These are phyloP conservation scores for Ephestia elutella DNA, from an alignment of 1,140 invertebrate species.

Conservation along the genomic window DNA sequence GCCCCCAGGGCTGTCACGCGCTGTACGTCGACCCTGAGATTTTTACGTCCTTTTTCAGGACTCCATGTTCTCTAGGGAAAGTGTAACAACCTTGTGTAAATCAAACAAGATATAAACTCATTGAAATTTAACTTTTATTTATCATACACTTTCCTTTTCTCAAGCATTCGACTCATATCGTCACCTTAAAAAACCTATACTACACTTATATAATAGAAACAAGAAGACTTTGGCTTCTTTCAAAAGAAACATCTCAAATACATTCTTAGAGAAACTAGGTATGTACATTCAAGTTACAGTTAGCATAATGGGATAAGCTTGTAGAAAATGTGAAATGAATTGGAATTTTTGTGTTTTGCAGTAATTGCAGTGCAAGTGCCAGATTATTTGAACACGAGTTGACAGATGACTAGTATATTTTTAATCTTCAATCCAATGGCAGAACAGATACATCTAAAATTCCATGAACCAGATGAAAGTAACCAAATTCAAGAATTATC, in stretches of 20 bases:
- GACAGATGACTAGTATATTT: no score
- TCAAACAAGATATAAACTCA: constrained; percentile 29
- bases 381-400: no score
- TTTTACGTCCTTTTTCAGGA: no score
- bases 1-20: no score
- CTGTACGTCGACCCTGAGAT: no score
- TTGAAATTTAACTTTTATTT: constrained; percentile 48
- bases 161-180: constrained; percentile 40
- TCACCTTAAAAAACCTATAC: constrained; percentile 48
- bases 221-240: constrained; percentile 68
- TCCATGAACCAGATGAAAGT: no score
- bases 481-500: no score
- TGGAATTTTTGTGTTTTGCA: no score
- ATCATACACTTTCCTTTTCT: constrained; percentile 35
- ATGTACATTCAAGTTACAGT: background rate
- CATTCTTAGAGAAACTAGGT: constrained; percentile 3
- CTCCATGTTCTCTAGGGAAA: no score
- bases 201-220: constrained; percentile 40
- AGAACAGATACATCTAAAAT: no score
- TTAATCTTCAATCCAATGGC: no score
- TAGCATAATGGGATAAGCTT: constrained; percentile 1
- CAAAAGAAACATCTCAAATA: constrained; percentile 28
- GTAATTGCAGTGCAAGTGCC: no score
- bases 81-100: constrained; percentile 8
- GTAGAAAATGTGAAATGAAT: background rate